phyloP scores from a whole-genome alignment of 2,797 vertebrate genomes.

The Thunnus albacares region DNA sequence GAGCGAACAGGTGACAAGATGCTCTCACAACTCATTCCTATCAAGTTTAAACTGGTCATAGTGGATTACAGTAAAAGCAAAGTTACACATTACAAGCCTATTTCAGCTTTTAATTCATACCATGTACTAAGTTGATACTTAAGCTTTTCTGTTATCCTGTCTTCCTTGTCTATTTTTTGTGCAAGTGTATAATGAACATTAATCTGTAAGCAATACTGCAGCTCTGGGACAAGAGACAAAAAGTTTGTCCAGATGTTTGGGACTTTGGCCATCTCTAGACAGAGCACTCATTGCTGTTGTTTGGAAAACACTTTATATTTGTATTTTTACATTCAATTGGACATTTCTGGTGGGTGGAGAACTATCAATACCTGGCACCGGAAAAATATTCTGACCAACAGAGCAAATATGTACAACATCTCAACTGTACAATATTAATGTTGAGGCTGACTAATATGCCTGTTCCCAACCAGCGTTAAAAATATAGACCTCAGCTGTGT shows the following conservation, averaged over 20 bases:
- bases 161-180: neutral
- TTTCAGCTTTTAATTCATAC: conserved; percentile 14
- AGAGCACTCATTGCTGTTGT: neutral
- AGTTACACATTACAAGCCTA: conserved; percentile 28
- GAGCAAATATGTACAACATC: conserved; percentile 3
- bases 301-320: neutral
- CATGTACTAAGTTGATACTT: neutral
- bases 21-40: conserved; percentile 46
- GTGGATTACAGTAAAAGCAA: conserved; percentile 50
- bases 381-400: neutral
- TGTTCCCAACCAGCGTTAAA: conserved; percentile 16
- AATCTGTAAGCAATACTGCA: neutral
- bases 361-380: conserved; percentile 7
- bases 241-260: neutral
- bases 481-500: conserved; percentile 17
- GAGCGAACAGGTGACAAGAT: conserved; percentile 65
- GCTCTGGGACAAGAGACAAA: neutral
- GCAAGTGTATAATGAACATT: conserved; percentile 5
- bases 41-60: conserved; percentile 48
- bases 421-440: conserved; percentile 16
- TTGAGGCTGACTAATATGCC: conserved; percentile 27
- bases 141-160: conserved; percentile 1
- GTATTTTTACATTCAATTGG: conserved; percentile 18
- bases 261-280: neutral
- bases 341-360: neutral